These are phyloP conservation scores for Philereme transversata DNA, from an alignment of 2,888 invertebrate genomes.

Conservation along the genomic window DNA sequence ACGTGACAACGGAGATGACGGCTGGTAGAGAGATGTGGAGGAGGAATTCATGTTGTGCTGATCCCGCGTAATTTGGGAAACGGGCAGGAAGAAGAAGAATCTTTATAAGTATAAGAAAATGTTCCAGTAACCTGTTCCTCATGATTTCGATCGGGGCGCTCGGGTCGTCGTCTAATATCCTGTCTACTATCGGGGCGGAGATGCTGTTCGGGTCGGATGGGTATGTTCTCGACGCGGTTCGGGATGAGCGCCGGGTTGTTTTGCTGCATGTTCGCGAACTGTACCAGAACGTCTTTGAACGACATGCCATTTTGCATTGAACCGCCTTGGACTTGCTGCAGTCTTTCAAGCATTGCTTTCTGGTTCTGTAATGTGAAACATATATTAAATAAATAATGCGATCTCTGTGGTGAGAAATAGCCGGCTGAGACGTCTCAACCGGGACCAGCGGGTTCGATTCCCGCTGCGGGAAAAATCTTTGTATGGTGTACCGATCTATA, in stretches of 20 bases:
- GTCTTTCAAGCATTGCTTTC: conserved; percentile 75
- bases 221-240: conserved; percentile 60
- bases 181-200: conserved; percentile 57
- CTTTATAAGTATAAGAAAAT: neutral
- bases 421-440: no score
- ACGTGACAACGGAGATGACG: no score
- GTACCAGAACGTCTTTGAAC: conserved; percentile 90
- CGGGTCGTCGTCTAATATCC: conserved; percentile 11
- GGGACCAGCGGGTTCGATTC: no score
- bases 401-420: no score
- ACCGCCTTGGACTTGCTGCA: conserved; percentile 78
- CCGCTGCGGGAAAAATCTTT: no score
- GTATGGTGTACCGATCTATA: no score
- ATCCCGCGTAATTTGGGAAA: no score
- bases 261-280: conserved; percentile 87
- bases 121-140: conserved; percentile 44
- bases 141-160: conserved; percentile 50
- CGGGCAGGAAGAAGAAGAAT: no score
- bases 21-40: no score
- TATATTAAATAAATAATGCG: no score
- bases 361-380: conserved; percentile 66
- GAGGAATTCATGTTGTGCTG: no score
- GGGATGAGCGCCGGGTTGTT: conserved; percentile 63
- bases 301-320: conserved; percentile 74
- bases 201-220: conserved; percentile 64